phyloP scores from a whole-genome alignment of 2,888 invertebrate species.

The Acanthosepion lycidas region DNA sequence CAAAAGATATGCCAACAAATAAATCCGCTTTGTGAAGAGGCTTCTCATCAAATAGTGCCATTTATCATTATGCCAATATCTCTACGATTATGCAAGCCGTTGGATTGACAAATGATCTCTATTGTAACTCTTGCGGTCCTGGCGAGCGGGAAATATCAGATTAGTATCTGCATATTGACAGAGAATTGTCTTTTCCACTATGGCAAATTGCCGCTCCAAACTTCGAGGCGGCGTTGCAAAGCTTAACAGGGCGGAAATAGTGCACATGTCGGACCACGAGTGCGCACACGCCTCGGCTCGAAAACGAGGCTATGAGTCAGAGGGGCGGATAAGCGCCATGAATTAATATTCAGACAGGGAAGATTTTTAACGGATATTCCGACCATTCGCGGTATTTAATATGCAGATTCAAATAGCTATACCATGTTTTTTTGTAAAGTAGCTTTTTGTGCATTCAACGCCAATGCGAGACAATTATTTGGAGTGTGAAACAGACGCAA shows the following conservation, averaged over 20 bases:
- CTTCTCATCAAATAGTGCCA: not conserved
- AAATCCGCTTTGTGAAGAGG: not conserved
- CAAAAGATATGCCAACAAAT: not conserved
- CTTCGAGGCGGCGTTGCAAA: not conserved
- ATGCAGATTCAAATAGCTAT: too few species aligned
- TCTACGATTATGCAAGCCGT: not conserved
- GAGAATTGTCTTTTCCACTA: not conserved
- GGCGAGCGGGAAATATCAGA: not conserved
- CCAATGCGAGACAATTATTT: too few species aligned
- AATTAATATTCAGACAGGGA: not conserved
- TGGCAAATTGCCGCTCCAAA: not conserved
- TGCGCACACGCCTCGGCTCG: not conserved
- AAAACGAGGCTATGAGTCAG: not conserved
- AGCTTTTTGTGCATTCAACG: too few species aligned
- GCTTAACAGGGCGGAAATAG: not conserved
- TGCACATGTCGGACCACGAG: not conserved
- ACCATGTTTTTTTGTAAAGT: too few species aligned
- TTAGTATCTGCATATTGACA: not conserved
- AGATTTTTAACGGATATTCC: too few species aligned
- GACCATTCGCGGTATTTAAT: too few species aligned
- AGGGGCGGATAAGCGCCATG: not conserved
- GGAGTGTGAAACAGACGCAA: too few species aligned
- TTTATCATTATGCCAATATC: not conserved
- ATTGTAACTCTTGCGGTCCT: not conserved
- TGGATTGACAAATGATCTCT: not conserved